Evolutionary conservation across 2,888 invertebrate species (phyloP).

Genomic region (Ephialtes manifestator): DNA sequence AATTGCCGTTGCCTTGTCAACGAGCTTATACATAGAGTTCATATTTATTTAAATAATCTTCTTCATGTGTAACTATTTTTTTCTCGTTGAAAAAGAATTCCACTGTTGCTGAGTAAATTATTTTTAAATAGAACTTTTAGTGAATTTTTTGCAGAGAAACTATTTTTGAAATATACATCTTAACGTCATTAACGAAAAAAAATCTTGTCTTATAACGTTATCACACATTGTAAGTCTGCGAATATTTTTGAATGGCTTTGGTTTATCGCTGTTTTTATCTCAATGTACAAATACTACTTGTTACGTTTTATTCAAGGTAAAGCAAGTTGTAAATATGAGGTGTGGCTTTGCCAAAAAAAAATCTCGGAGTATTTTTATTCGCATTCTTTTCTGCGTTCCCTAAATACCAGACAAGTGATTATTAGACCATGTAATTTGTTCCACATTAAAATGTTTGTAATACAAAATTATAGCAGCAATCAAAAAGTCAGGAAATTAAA

Average conservation of each 20-base stretch:
- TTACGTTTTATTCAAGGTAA: neutral
- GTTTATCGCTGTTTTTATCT: slow-evolving; percentile 1
- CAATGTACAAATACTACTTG: neutral
- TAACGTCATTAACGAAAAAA: neutral
- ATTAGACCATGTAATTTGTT: too few species aligned
- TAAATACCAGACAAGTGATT: neutral
- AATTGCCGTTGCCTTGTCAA: too few species aligned
- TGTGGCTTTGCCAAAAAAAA: neutral
- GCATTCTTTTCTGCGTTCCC: neutral
- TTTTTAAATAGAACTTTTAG: too few species aligned
- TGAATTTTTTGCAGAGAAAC: too few species aligned
- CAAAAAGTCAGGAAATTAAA: too few species aligned
- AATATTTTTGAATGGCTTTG: neutral
- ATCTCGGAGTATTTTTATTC: neutral
- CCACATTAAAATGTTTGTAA: too few species aligned
- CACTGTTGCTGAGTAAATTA: too few species aligned
- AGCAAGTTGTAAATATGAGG: neutral
- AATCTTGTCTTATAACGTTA: neutral
- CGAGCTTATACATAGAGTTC: too few species aligned
- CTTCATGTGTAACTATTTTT: too few species aligned
- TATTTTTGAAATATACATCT: neutral
- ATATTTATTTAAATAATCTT: too few species aligned
- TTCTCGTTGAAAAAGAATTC: too few species aligned
- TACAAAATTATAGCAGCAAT: too few species aligned
- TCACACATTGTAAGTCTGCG: neutral